These are phyloP conservation scores for Chymomyza amoena DNA, from an alignment of 2,888 invertebrate genomes.

Conservation along the genomic window DNA sequence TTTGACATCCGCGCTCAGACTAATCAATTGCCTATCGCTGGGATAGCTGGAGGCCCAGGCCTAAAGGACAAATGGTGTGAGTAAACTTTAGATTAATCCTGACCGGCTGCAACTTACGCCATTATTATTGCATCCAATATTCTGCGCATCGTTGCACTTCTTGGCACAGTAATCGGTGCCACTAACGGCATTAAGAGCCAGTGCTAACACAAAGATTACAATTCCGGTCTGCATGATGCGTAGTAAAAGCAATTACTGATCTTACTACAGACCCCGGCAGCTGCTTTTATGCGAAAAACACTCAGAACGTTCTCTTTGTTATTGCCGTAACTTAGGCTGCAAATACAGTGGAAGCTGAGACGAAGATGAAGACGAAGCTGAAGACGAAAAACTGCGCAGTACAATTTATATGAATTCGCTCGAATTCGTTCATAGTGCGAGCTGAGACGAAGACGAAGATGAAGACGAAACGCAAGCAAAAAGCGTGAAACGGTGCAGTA, in stretches of 20 bases:
- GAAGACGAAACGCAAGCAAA: too few species aligned
- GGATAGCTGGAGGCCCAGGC: slow-evolving; percentile 1
- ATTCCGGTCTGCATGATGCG: background rate
- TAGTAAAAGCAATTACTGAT: background rate
- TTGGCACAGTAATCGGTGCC: background rate
- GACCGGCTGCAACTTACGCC: background rate
- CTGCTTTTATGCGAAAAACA: background rate
- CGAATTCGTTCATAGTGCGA: too few species aligned
- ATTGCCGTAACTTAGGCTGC: background rate
- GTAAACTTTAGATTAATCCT: background rate
- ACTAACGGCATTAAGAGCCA: background rate
- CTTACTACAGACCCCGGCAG: background rate
- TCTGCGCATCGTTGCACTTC: background rate
- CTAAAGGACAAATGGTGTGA: background rate
- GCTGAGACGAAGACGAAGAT: too few species aligned
- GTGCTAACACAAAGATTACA: background rate
- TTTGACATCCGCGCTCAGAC: background rate
- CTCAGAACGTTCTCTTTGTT: background rate
- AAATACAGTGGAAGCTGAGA: too few species aligned
- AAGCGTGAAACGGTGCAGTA: too few species aligned
- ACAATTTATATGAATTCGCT: too few species aligned
- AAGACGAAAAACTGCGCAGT: too few species aligned
- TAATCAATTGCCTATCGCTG: background rate
- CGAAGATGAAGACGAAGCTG: too few species aligned
- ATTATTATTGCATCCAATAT: background rate